A percentile compares a stretch with the other conserved stretches of the same genome.
These are phyloP conservation scores for Apolygus lucorum DNA, from an alignment of 1,140 invertebrate genomes.

Conservation along the genomic window DNA sequence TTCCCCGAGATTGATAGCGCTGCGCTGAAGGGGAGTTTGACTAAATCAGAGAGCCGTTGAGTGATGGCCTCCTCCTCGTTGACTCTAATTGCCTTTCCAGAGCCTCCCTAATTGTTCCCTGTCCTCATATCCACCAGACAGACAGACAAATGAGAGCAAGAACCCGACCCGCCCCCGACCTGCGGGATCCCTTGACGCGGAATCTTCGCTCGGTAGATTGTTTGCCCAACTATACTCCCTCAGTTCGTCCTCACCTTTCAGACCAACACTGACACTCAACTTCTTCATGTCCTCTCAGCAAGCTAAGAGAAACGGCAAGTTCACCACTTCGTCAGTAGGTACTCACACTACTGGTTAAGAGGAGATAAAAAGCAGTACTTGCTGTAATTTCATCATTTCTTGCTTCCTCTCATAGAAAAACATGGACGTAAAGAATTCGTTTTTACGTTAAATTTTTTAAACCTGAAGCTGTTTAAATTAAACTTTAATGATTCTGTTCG, in stretches of 20 bases:
- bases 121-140: slow-evolving; percentile 15
- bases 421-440: no score
- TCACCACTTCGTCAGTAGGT: not conserved
- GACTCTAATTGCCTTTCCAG: slow-evolving; percentile 16
- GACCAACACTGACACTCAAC: no score
- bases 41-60: slow-evolving; percentile 15
- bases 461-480: not conserved
- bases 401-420: no score
- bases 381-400: no score
- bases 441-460: not conserved
- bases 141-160: slow-evolving; percentile 16
- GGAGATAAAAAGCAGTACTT: no score
- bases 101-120: slow-evolving; percentile 13
- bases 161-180: not conserved
- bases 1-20: slow-evolving; percentile 11
- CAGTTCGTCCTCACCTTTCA: not conserved
- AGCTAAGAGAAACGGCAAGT: not conserved
- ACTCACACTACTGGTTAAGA: not conserved
- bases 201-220: not conserved
- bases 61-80: slow-evolving; percentile 16
- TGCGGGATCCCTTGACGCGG: not conserved
- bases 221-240: not conserved
- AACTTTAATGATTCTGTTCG: not conserved
- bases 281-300: no score
- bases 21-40: slow-evolving; percentile 6